Evolutionary conservation across 1,140 invertebrate species (phyloP).

Genomic region (Cotesia chilonis): DNA sequence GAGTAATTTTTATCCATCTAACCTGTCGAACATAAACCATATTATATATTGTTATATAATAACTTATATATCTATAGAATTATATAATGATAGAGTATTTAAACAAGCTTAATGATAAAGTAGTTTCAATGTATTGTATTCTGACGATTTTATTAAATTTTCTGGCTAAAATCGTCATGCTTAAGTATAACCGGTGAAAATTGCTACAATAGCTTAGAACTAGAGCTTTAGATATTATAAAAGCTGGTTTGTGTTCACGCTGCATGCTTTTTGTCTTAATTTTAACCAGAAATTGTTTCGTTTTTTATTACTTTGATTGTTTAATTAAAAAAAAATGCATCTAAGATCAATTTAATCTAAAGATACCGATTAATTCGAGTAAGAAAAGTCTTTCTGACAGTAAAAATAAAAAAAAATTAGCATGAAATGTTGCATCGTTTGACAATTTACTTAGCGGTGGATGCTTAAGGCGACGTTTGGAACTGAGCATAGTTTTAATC

Average conservation of each 20-base stretch:
- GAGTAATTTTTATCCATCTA: slow-evolving; percentile 19
- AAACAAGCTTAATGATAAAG: too few relatives aligned
- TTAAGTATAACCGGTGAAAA: neutral
- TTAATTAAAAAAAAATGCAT: neutral
- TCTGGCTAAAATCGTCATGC: slow-evolving; percentile 19
- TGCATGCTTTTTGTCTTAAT: slow-evolving; percentile 6
- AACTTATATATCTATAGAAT: too few relatives aligned
- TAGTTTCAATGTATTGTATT: neutral
- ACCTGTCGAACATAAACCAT: slow-evolving; percentile 38
- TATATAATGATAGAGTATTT: neutral
- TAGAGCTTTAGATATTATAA: slow-evolving; percentile 1
- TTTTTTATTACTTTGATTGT: neutral
- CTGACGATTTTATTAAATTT: slow-evolving; percentile 30
- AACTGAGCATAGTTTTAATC: slow-evolving; percentile 8
- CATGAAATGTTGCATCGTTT: slow-evolving; percentile 15
- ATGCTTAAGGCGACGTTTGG: neutral
- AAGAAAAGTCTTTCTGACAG: neutral
- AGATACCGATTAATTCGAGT: too few relatives aligned
- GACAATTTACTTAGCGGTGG: neutral
- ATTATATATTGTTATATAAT: neutral
- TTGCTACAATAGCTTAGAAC: neutral
- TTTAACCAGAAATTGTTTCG: neutral
- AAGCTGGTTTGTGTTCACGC: slow-evolving; percentile 31
- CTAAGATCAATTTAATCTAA: too few relatives aligned
- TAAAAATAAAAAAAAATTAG: slow-evolving; percentile 3